These are phyloP conservation scores for Eolophus roseicapilla DNA, from an alignment of 2,113 vertebrate species.

Conservation along the genomic window DNA sequence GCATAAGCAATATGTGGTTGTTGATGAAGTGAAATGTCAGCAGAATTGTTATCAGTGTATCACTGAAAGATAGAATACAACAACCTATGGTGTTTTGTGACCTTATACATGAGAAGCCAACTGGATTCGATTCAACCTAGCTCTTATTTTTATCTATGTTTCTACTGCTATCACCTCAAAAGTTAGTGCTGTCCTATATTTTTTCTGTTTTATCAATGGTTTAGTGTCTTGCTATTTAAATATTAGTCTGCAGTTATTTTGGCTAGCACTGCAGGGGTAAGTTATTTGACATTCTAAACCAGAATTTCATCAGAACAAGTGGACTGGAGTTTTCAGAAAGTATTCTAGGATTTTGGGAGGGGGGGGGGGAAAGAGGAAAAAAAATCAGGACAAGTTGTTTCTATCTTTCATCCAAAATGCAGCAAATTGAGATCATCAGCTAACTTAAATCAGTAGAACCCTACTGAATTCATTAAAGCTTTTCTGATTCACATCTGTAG, in stretches of 20 bases:
- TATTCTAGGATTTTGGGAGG: background rate
- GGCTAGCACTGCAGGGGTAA: background rate
- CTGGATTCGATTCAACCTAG: background rate
- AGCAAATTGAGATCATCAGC: conserved; percentile 1
- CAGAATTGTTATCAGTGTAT: background rate
- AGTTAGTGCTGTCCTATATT: background rate
- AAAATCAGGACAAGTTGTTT: background rate
- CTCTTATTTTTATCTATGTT: background rate
- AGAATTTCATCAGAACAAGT: background rate
- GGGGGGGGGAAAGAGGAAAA: background rate
- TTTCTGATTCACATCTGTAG: conserved; percentile 38
- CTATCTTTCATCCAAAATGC: background rate
- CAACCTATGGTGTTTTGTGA: background rate
- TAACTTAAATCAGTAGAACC: background rate
- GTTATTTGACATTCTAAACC: background rate
- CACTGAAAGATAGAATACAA: background rate
- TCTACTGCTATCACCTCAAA: background rate
- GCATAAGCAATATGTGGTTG: background rate
- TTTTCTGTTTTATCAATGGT: background rate
- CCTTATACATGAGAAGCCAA: background rate
- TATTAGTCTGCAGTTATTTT: background rate
- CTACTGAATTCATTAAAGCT: background rate
- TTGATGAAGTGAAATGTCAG: background rate
- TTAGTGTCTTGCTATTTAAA: background rate
- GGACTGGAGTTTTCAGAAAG: background rate